A percentile compares a stretch with the other conserved stretches of the same genome.
Evolutionary conservation across 1,140 invertebrate species (phyloP).

Genomic region (Drosophila arawakana): DNA sequence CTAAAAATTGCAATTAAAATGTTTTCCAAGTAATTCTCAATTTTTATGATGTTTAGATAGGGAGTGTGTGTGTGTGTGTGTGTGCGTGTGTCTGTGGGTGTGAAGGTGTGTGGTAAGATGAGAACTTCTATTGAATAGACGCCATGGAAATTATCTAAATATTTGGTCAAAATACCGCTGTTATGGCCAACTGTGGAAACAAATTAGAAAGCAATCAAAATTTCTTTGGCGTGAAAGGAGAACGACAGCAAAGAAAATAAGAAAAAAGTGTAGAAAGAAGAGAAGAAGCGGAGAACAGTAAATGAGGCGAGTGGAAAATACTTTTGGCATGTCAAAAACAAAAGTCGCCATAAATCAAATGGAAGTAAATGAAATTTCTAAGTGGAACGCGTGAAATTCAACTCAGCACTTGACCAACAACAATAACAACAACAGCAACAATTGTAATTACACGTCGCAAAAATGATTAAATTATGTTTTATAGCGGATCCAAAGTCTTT

Average conservation of each 20-base stretch:
- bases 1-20: slow-evolving; percentile 41
- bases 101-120: background rate
- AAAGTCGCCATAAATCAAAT: slow-evolving; percentile 67
- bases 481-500: slow-evolving; percentile 53
- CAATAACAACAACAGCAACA: slow-evolving; percentile 41
- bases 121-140: slow-evolving; percentile 19
- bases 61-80: slow-evolving; percentile 3
- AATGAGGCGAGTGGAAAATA: slow-evolving; percentile 30
- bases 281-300: slow-evolving; percentile 6
- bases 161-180: slow-evolving; percentile 27
- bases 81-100: slow-evolving; percentile 8
- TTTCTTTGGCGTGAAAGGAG: slow-evolving; percentile 24
- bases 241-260: slow-evolving; percentile 48
- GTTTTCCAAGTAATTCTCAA: slow-evolving; percentile 38
- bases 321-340: slow-evolving; percentile 66
- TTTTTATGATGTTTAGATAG: slow-evolving; percentile 36
- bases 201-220: slow-evolving; percentile 54
- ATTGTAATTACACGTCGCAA: slow-evolving; percentile 62
- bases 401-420: slow-evolving; percentile 46
- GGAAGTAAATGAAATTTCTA: slow-evolving; percentile 60
- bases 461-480: slow-evolving; percentile 81
- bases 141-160: slow-evolving; percentile 40
- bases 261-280: background rate
- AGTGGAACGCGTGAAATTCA: slow-evolving; percentile 39
- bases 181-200: slow-evolving; percentile 30